Evolutionary conservation across 2,888 invertebrate species (phyloP).

Genomic region (Hydrotaea diabolus): DNA sequence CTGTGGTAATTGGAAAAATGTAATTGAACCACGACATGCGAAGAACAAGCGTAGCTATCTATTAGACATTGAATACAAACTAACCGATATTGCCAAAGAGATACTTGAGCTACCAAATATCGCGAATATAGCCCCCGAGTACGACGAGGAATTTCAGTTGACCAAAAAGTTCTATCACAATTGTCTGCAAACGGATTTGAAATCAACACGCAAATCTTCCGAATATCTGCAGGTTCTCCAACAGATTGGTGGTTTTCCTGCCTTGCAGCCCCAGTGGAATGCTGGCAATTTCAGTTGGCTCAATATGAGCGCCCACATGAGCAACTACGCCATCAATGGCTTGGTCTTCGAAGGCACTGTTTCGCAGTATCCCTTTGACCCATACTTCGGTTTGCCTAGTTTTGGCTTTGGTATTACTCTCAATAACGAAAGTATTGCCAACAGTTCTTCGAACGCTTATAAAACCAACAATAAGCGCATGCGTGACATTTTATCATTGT

Average conservation of each 20-base stretch:
- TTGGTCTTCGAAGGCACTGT: conserved; percentile 72
- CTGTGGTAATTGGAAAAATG: conserved; percentile 70
- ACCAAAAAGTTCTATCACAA: conserved; percentile 73
- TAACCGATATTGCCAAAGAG: not conserved
- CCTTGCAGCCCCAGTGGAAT: conserved; percentile 72
- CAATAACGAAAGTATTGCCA: conserved; percentile 74
- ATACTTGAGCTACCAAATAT: not conserved
- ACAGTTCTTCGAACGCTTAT: conserved; percentile 72
- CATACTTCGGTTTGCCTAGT: conserved; percentile 75
- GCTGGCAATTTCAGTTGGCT: conserved; percentile 76
- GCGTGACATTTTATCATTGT: conserved; percentile 71
- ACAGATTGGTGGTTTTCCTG: conserved; percentile 77
- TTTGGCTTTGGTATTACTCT: conserved; percentile 75
- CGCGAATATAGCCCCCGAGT: conserved; percentile 10
- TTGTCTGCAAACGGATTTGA: conserved; percentile 72
- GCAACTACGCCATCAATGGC: conserved; percentile 70
- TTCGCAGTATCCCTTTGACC: conserved; percentile 72
- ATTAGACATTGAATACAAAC: not conserved
- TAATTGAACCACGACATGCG: not conserved
- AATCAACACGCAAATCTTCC: conserved; percentile 71
- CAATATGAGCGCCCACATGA: conserved; percentile 76
- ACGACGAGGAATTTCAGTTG: conserved; percentile 71
- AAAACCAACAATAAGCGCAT: conserved; percentile 72
- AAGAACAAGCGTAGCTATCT: not conserved
- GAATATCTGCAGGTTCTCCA: conserved; percentile 74